Base-by-base conservation (phyloP, 2,888 invertebrate genomes). In the Euzetes globulus region DNA sequence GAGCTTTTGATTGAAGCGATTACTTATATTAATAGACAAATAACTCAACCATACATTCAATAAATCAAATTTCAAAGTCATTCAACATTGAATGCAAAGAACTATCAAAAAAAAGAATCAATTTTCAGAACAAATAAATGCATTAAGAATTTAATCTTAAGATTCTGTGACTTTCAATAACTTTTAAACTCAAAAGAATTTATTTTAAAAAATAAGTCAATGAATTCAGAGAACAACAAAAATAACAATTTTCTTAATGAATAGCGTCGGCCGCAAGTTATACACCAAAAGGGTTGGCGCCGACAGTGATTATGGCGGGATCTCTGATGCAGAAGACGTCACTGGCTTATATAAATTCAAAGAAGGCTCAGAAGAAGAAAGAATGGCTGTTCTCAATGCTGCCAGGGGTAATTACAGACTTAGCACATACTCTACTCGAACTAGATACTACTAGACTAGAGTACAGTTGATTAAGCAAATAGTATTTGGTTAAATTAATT, bases 351-450 rank as follows among this genome's bases (percentile, higher is more conserved):
- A 91, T 83, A 91, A 91, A 82, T 85, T 87, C 71, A 84, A 84
- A 73, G 91, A 91, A 84, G 88, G 90, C 17, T 86, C 88, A 0
- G 85, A 88, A 17, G 89, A 87, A 0, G 91, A 92, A 82, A 84
- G 92, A 11, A 82, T 90, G 76, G 87, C 90, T 1, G 84, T 92
- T 37, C 87, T 88, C 83, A 90, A 90, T 80, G 92, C 91, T 0
- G 89, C 90, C 0, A 84, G 90, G 22, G 74, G 74, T 74, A 33
- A 41, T 52, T 52, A n/a, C n/a, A 15, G 17, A n/a, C 65, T 29
- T 17, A 29, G 3, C 60, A 60, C 7, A 13, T 2, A 11, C 5
- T 17, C 2, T 15, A 47, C 41, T 9, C 41, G 11, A 41, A 41
- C n/a, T n/a, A n/a, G n/a, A n/a, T n/a, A n/a, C n/a, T n/a, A n/a